These are phyloP conservation scores for Drosophila repleta DNA, from an alignment of 1,140 invertebrate species.

Conservation along the genomic window DNA sequence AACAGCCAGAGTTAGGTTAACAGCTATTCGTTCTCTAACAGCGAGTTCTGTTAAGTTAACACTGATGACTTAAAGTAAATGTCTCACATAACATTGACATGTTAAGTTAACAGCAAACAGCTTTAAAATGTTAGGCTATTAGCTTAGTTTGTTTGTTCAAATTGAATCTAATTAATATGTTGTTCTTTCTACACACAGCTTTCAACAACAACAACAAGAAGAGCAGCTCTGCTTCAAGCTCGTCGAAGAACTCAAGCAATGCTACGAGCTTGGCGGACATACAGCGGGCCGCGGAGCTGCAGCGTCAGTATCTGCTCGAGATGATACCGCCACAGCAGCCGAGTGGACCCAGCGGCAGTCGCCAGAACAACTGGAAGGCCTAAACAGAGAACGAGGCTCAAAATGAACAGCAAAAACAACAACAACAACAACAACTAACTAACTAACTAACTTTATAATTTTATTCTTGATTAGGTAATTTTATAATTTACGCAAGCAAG, in stretches of 20 bases:
- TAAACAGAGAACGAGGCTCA: conserved; percentile 42
- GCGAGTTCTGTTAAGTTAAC: too few species aligned
- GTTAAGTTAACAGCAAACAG: background rate
- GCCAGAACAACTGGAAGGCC: conserved; percentile 84
- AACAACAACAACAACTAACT: conserved; percentile 36
- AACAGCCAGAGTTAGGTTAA: too few species aligned
- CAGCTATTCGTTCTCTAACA: too few species aligned
- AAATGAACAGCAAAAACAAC: conserved; percentile 5
- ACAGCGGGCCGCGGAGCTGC: conserved; percentile 93
- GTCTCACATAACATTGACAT: too few species aligned
- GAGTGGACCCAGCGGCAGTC: conserved; percentile 77
- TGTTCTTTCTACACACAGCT: conserved; percentile 26
- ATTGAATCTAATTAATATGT: background rate
- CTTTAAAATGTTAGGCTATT: background rate
- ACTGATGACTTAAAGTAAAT: too few species aligned
- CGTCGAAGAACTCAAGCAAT: conserved; percentile 84
- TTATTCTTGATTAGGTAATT: conserved; percentile 76
- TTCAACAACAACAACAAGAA: conserved; percentile 80
- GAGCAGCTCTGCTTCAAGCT: conserved; percentile 71
- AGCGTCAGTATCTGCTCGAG: conserved; percentile 97
- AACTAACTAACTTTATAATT: conserved; percentile 62
- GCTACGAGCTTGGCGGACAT: conserved; percentile 88
- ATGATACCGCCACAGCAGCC: conserved; percentile 94
- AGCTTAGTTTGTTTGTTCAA: background rate
- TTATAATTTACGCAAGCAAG: conserved; percentile 68